Evolutionary conservation across 64 coral and sea anemone genomes (phyloP), one percentile per base, ranked within the genome.

Genomic region (Astreopora myriophthalma): DNA sequence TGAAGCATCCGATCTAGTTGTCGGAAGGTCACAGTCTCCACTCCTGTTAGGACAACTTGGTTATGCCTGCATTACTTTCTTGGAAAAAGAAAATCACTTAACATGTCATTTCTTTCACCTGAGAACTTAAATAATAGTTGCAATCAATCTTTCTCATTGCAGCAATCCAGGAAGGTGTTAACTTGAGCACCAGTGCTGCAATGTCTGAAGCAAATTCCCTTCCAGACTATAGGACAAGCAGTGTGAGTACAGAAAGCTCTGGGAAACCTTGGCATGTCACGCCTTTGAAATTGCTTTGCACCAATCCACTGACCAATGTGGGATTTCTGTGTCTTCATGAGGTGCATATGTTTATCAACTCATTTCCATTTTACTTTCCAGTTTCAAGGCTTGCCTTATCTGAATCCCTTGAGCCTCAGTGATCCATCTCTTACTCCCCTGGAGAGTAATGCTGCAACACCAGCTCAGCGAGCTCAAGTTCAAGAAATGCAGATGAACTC

Each of bases 401-500:
- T 92, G 27, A 87, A 65, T 25, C 65, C 86, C 65, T 90, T 96
- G 95, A 79, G 86, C 22, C 34, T 94, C 64, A 94, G 92, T 48
- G 95, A 98, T 69, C 85, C 93, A 1, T 93, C 87, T 55, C 38
- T 90, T n/a, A 69, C 60, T 86, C 61, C 75, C 48, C 23, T 95
- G 68, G 72, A 86, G 20, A 82, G 48, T 69, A 38, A 82, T 22
- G 90, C 87, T 75, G 90, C 62, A 19, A 93, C 93, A 52, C 86
- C 87, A 55, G 68, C 87, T 19, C 85, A 93, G 58, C 93, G 76
- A 83, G 90, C 84, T 77, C 90, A 95, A 87, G 57, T 76, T 63
- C 71, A 57, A 28, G 96, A 98, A 29, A 88, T 91, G 38, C 35
- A 93, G 20, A 98, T 98, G 96, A 98, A 98, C 55, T 86, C 86